Percentiles rank a stretch among this genome's conserved stretches.
These are phyloP conservation scores for Anodontia alba DNA, from an alignment of 2,888 invertebrate species.

Conservation along the genomic window DNA sequence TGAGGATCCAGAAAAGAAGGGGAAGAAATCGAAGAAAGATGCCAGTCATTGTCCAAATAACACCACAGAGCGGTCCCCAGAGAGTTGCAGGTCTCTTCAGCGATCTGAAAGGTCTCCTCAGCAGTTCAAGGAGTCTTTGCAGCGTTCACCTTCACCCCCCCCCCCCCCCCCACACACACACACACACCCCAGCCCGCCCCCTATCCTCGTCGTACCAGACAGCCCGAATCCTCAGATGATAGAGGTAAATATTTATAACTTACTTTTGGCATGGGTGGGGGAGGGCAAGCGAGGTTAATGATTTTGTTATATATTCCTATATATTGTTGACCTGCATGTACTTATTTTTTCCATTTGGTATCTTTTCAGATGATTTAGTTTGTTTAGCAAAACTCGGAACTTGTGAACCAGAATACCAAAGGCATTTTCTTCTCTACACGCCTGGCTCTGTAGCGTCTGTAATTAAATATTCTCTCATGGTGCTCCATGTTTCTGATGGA, in stretches of 20 bases:
- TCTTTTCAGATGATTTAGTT: background rate
- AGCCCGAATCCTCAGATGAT: constrained; percentile 33
- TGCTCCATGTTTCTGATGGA: constrained; percentile 30
- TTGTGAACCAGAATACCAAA: constrained; percentile 41
- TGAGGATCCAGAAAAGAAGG: too few species aligned
- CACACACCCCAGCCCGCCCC: too few species aligned
- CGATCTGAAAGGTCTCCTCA: too few species aligned
- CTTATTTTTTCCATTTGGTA: constrained; percentile 41
- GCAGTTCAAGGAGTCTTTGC: too few species aligned
- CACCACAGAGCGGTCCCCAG: too few species aligned
- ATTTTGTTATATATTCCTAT: constrained; percentile 43
- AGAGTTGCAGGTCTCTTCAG: too few species aligned
- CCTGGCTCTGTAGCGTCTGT: constrained; percentile 36
- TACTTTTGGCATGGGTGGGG: constrained; percentile 27
- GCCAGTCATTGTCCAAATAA: too few species aligned
- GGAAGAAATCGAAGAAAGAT: too few species aligned
- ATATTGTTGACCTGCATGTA: too few species aligned
- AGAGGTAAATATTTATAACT: constrained; percentile 32
- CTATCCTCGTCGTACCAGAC: background rate
- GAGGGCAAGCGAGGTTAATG: constrained; percentile 34
- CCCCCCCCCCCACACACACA: too few species aligned
- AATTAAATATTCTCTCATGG: constrained; percentile 39
- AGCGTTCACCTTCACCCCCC: too few species aligned
- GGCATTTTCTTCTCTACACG: constrained; percentile 30
- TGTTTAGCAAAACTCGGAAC: constrained; percentile 19